Base-by-base conservation (phyloP, 1,140 invertebrate species). In the Pogonus chalceus region DNA sequence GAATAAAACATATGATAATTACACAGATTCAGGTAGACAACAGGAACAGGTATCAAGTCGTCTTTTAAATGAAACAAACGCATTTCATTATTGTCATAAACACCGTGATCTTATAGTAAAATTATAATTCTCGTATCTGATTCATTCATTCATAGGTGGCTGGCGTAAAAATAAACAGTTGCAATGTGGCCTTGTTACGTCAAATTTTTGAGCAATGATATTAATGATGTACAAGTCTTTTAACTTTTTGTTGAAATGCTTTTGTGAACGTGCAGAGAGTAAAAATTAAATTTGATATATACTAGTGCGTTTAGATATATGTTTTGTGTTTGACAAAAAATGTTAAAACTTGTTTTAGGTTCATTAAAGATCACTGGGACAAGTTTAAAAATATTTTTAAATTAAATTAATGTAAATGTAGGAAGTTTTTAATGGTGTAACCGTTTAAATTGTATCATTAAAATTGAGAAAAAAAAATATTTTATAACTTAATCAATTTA, bases 141-240 rank as follows among this genome's bases (percentile, higher is more conserved):
- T 43, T 43, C 37, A 43, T 18, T n/a, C n/a, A n/a, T n/a, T n/a
- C n/a, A n/a, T n/a, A n/a, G n/a, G n/a, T n/a, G n/a, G n/a, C n/a
- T n/a, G n/a, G n/a, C n/a, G n/a, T n/a, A n/a, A n/a, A n/a, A n/a
- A n/a, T n/a, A n/a, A 43, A 4, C 9, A 9, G 9, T 43, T 10
- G 18, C 9, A 16, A 9, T 43, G 37, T 43, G n/a, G n/a, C 37
- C 37, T 43, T 43, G 37, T 43, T 43, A 12, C 18, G 37, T 12
- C 37, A 4, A 18, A 4, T 4, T 7, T 31, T 31, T 14, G 14
- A 31, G 7, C 3, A 10, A 10, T 18, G 37, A 43, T 43, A 43
- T 43, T 43, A 43, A 43, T 43, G 37, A 43, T 43, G 37, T 43
- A 43, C 18, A 43, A 10, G 9, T 43, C 18, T 43, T 43, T 43